Conservation (phyloP, 2,888 invertebrate species). For the Bembecia ichneumoniformis region DNA sequence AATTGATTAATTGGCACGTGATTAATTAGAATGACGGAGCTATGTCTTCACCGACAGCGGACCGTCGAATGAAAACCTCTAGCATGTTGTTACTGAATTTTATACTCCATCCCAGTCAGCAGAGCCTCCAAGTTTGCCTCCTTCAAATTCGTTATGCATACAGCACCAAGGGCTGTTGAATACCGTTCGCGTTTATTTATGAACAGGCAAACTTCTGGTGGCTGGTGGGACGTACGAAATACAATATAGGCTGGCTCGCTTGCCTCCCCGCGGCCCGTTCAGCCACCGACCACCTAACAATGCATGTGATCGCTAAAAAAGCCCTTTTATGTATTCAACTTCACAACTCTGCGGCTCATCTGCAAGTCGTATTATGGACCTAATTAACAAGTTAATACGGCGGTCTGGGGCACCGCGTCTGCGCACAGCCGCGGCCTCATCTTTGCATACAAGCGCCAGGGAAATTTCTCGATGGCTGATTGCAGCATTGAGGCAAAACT, state of each 20-base stretch:
- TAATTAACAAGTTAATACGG: conserved; percentile 93
- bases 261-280: conserved; percentile 18
- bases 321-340: conserved; percentile 79
- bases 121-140: conserved; percentile 74
- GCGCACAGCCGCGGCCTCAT: conserved; percentile 39
- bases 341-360: conserved; percentile 81
- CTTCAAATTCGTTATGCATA: conserved; percentile 75
- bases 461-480: neutral
- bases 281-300: conserved; percentile 52
- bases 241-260: conserved; percentile 47
- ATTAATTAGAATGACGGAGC: conserved; percentile 62
- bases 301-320: conserved; percentile 74
- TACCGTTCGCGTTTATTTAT: conserved; percentile 75
- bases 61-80: conserved; percentile 70
- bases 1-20: conserved; percentile 19
- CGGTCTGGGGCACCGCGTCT: conserved; percentile 77
- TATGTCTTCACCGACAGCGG: conserved; percentile 67
- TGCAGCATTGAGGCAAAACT: neutral
- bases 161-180: conserved; percentile 75
- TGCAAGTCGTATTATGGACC: conserved; percentile 92
- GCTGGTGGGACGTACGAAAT: conserved; percentile 65
- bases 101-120: conserved; percentile 72
- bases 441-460: neutral
- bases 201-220: conserved; percentile 74
- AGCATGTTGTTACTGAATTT: conserved; percentile 73